Evolutionary conservation across 2,113 vertebrate genomes (phyloP), one percentile per base, ranked within the genome.

Genomic region (Sorex araneus): DNA sequence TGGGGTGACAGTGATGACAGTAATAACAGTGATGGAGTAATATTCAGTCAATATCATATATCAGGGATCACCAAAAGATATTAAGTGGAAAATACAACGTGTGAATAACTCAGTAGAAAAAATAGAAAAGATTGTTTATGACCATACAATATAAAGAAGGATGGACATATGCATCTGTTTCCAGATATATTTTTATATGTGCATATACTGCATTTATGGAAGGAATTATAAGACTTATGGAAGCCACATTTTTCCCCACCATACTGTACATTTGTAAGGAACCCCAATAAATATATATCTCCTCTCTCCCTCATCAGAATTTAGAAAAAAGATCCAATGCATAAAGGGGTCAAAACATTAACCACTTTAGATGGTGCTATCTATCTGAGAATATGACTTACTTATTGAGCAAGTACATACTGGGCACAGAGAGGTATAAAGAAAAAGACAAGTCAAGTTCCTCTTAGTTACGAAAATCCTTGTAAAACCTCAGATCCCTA

Each of bases 11-110:
- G n/a, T n/a, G n/a, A n/a, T n/a, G n/a, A n/a, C n/a, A n/a, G n/a
- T n/a, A n/a, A n/a, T n/a, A n/a, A n/a, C n/a, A n/a, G n/a, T 45
- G n/a, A 21, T 3, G 32, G 47, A 78, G 60, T 10, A 73, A 13
- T 86, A 69, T 32, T 9, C 21, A 90, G 79, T 32, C n/a, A 84
- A 36, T 23, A 83, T 66, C 9, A 89, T 70, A 57, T 40, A 90
- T 45, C 78, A 50, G 60, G 74, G 21, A 75, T 19, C 12, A 80
- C 34, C 7, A 80, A 86, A 73, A 76, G 40, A 57, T 0, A 78
- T 1, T 15, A 36, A 28, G 28, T 11, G 18, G 47, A 76, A 90
- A 50, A 50, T 50, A 12, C 47, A 50, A 50, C 6, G 47, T 12
- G 25, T 8, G 60, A 60, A 63, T 25, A 63, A 21, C 47, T 50